phyloP scores from a whole-genome alignment of 1,140 invertebrate species.

The Brachionus paranguensis region DNA sequence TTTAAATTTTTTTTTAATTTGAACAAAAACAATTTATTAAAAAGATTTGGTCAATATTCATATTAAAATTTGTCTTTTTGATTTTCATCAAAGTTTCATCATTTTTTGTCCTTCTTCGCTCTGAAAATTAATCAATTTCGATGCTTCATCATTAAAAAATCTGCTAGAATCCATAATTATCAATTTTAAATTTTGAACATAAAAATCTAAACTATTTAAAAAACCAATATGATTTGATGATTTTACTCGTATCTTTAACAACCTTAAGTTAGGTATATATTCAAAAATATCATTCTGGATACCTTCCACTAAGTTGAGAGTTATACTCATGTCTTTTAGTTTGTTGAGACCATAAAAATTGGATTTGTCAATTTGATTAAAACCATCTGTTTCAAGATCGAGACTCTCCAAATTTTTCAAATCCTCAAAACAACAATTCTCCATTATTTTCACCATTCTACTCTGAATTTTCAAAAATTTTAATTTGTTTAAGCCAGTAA shows the following conservation, averaged over 20 bases:
- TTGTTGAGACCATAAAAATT: background rate
- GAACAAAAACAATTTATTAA: no score
- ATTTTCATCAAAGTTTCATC: background rate
- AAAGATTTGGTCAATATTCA: background rate
- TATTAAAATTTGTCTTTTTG: background rate
- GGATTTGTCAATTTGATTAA: background rate
- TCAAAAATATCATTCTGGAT: background rate
- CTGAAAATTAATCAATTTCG: background rate
- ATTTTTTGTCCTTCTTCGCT: background rate
- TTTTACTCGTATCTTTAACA: background rate
- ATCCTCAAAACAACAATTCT: background rate
- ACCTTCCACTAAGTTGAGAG: background rate
- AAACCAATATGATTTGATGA: background rate
- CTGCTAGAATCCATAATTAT: background rate
- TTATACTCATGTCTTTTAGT: background rate
- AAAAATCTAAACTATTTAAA: background rate
- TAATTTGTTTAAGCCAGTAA: background rate
- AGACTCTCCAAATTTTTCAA: background rate
- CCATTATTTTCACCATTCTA: background rate
- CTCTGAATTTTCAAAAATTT: background rate
- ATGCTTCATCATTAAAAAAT: background rate
- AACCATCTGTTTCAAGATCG: background rate
- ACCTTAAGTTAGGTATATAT: background rate
- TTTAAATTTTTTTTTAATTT: no score
- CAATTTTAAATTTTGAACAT: background rate